Evolutionary conservation across 2,797 vertebrate species (phyloP), one percentile per base, ranked within the genome.

Genomic region (Emys orbicularis): DNA sequence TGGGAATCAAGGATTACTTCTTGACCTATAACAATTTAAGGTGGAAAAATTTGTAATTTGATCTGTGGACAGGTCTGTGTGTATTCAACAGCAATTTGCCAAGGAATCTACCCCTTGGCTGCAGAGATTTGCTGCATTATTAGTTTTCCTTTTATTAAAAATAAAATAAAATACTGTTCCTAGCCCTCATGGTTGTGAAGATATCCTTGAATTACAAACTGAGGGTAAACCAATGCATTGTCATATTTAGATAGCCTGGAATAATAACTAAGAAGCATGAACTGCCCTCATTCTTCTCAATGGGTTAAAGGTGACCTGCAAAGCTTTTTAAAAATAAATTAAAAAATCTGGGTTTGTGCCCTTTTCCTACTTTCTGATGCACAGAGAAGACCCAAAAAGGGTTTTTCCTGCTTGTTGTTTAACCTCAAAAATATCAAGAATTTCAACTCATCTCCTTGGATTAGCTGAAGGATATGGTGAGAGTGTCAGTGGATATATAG

Each of bases 161-260:
- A 94, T 34, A 34, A 65, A 65, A 57, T 7, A 9, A 65, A 90
- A 89, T 5, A 19, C 15, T 19, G 4, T 44, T 76, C 79, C 86
- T 53, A 84, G 18, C 23, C 79, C 83, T 44, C 61, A 37, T 57
- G 41, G 83, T 81, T 57, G 72, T 59, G 59, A 94, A 90, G 34
- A 84, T 31, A 84, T 8, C n/a, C 86, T 85, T 89, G 49, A 96
- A 92, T 90, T 8, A 23, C 1, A 41, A 94, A 79, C 34, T 61
- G 44, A 88, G 79, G n/a, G 89, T 72, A 93, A 57, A 96, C 86
- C 49, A 90, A 15, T 88, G 72, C 18, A 92, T 53, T 1, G 12
- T 19, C 56, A 87, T 81, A 79, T 89, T 92, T 74, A 93, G 93
- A 96, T 87, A n/a, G 83, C 76, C 87, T 79, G 93, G 11, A 81